A percentile compares a stretch with the other conserved stretches of the same genome.
Evolutionary conservation across 2,888 invertebrate genomes (phyloP).

Genomic region (Noctuana brunneofusca): DNA sequence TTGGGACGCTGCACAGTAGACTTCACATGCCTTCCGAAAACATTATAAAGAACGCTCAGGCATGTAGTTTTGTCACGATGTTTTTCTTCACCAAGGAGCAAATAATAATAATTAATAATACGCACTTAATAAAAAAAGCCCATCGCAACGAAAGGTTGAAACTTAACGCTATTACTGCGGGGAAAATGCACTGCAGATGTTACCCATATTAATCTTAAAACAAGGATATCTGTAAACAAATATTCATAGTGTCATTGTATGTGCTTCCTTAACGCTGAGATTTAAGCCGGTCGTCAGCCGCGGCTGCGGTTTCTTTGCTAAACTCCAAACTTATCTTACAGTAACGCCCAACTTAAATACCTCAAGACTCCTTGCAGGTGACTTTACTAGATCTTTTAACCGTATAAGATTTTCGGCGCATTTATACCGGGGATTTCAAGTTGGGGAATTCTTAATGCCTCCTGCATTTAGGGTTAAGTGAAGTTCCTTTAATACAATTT

Average conservation of each 20-base stretch:
- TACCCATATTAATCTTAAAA: background rate
- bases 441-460: conserved; percentile 56
- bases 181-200: background rate
- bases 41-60: no score
- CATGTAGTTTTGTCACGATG: no score
- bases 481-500: conserved; percentile 33
- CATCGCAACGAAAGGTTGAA: no score
- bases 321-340: conserved; percentile 71
- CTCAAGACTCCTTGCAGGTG: conserved; percentile 67
- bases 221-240: no score
- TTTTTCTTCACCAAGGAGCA: no score
- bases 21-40: no score
- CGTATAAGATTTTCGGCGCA: conserved; percentile 40
- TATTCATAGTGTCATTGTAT: conserved; percentile 9
- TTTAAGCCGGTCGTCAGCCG: conserved; percentile 74
- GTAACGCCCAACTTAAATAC: conserved; percentile 71
- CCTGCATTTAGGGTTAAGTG: conserved; percentile 32
- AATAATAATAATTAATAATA: no score
- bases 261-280: conserved; percentile 46
- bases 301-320: conserved; percentile 76
- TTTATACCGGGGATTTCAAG: conserved; percentile 44
- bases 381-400: conserved; percentile 53
- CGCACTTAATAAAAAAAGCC: no score
- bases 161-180: no score
- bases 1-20: no score